These are phyloP conservation scores for Campoletis sonorensis DNA, from an alignment of 1,140 invertebrate species.

Conservation along the genomic window DNA sequence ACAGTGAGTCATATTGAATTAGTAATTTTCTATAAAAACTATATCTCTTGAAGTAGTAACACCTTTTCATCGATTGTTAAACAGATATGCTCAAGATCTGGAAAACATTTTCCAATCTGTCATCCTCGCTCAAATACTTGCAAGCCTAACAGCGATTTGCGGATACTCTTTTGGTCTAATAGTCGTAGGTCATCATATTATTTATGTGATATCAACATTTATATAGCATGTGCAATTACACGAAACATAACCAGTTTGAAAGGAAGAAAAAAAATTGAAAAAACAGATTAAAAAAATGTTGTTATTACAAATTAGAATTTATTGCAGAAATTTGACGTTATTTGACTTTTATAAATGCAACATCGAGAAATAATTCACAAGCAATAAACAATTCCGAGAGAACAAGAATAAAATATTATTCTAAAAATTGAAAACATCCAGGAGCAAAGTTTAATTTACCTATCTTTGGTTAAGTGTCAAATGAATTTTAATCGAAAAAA, in stretches of 20 bases:
- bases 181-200: slow-evolving; percentile 1
- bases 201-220: not conserved
- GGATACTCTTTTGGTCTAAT: not conserved
- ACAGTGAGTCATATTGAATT: not conserved
- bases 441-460: too few species aligned
- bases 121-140: not conserved
- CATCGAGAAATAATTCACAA: too few species aligned
- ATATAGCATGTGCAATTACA: not conserved
- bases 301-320: too few species aligned
- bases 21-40: not conserved
- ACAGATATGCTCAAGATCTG: not conserved
- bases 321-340: too few species aligned
- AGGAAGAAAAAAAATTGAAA: too few species aligned
- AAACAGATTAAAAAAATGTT: too few species aligned
- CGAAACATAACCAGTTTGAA: too few species aligned
- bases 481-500: not conserved
- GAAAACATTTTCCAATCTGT: not conserved
- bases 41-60: not conserved
- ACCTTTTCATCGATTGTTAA: not conserved
- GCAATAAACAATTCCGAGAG: too few species aligned
- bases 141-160: not conserved
- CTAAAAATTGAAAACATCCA: too few species aligned
- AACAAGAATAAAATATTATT: too few species aligned
- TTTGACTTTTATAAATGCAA: too few species aligned
- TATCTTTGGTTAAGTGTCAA: too few species aligned